Evolutionary conservation across 1,140 invertebrate species (phyloP).

Genomic region (Drosophila pachea): DNA sequence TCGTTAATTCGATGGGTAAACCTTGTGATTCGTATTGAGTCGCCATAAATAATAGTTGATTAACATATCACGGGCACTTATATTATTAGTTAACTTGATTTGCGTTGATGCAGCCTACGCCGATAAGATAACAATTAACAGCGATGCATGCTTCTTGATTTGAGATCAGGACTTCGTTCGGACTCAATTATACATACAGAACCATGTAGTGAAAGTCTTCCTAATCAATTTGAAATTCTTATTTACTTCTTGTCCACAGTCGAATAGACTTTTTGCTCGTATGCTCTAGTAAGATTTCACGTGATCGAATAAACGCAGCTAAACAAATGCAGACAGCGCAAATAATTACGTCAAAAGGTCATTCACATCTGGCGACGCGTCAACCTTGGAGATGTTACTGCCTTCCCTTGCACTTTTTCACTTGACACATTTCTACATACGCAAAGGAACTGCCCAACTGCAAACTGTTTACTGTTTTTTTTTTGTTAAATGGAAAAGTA

Average conservation of each 20-base stretch:
- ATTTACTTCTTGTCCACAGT: too few relatives aligned
- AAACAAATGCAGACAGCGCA: conserved; percentile 25
- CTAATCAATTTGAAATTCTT: too few relatives aligned
- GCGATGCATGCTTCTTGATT: neutral
- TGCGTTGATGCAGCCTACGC: neutral
- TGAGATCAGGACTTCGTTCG: neutral
- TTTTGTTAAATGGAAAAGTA: conserved; percentile 11
- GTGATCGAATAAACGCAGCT: conserved; percentile 35
- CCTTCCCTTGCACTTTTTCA: neutral
- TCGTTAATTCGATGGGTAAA: conserved; percentile 30
- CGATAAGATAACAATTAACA: conserved; percentile 26
- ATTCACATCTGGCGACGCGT: conserved; percentile 38
- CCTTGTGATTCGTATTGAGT: conserved; percentile 37
- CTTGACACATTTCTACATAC: neutral
- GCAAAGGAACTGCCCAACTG: neutral
- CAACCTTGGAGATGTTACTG: neutral
- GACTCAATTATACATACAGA: neutral
- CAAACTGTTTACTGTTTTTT: neutral
- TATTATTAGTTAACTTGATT: conserved; percentile 52
- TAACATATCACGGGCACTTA: conserved; percentile 48
- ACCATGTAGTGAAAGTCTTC: too few relatives aligned
- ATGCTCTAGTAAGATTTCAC: conserved; percentile 3
- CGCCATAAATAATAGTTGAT: conserved; percentile 59
- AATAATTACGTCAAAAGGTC: conserved; percentile 44
- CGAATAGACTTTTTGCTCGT: too few relatives aligned